phyloP scores from a whole-genome alignment of 2,797 vertebrate genomes.

The Pitangus sulphuratus region DNA sequence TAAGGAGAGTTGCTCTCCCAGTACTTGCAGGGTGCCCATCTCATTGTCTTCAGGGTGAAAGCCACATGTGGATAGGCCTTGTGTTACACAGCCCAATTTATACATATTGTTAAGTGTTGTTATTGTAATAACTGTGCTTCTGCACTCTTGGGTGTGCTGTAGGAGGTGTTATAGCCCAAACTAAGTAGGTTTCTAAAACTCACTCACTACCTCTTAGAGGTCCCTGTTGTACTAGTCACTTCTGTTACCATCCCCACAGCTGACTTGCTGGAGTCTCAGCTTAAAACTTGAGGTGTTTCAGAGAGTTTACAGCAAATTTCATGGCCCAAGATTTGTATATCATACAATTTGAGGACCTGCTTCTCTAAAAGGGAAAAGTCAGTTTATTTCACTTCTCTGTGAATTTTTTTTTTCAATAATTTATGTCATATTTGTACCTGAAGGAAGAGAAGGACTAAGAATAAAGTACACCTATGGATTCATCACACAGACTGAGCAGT shows the following conservation, averaged over 20 bases:
- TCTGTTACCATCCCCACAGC: neutral
- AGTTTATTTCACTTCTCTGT: neutral
- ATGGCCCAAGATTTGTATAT: neutral
- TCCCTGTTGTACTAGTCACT: neutral
- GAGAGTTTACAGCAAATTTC: neutral
- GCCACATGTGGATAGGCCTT: accelerated
- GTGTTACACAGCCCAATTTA: neutral
- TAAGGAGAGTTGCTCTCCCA: neutral
- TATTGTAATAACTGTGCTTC: neutral
- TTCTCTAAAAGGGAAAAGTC: neutral
- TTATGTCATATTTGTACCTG: neutral
- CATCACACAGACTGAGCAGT: neutral
- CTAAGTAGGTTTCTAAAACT: neutral
- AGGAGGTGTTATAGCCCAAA: neutral
- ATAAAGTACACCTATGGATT: neutral
- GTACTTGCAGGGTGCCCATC: neutral
- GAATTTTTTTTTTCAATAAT: neutral
- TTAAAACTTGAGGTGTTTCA: neutral
- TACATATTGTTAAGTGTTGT: neutral
- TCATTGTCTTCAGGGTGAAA: neutral
- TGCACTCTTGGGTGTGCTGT: neutral
- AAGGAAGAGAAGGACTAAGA: neutral
- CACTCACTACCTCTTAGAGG: neutral
- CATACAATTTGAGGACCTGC: neutral
- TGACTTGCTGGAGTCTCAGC: neutral